phyloP scores from a whole-genome alignment of 2,113 vertebrate genomes.

The Gadus macrocephalus region DNA sequence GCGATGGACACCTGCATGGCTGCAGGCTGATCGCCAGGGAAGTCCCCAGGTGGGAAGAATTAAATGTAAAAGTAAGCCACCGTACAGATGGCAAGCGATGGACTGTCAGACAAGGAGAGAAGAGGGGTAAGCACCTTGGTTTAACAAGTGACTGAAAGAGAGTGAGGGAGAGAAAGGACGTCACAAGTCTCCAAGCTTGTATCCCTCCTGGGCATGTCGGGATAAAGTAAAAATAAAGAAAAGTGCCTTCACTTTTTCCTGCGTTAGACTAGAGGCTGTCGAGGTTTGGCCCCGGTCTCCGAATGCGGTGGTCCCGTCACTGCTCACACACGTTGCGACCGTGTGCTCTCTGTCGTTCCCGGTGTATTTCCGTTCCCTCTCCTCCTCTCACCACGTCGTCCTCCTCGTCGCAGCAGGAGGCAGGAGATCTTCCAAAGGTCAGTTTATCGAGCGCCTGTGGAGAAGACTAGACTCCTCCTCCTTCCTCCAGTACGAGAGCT shows the following conservation, averaged over 20 bases:
- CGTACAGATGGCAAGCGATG: background rate
- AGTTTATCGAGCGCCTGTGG: too few relatives aligned
- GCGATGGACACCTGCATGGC: conserved; percentile 99
- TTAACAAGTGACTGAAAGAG: too few relatives aligned
- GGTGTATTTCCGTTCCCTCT: too few relatives aligned
- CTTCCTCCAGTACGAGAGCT: background rate
- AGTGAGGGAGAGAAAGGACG: background rate
- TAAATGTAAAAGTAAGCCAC: background rate
- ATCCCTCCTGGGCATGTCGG: too few relatives aligned
- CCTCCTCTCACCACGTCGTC: too few relatives aligned
- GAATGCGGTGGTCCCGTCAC: conserved; percentile 10
- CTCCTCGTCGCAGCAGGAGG: too few relatives aligned
- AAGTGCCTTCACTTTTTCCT: background rate
- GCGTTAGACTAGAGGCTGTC: conserved; percentile 8
- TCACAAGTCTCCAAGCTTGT: background rate
- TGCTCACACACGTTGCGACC: conserved; percentile 22
- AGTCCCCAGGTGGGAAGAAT: conserved; percentile 1
- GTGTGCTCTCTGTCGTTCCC: too few relatives aligned
- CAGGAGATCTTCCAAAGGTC: too few relatives aligned
- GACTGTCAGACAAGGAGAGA: background rate
- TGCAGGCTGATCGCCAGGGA: conserved; percentile 27
- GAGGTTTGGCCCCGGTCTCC: conserved; percentile 14
- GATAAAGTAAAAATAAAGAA: too few relatives aligned
- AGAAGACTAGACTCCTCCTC: too few relatives aligned
- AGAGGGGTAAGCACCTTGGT: background rate